Evolutionary conservation across 2,888 invertebrate species (phyloP).

Genomic region (Rhingia rostrata): DNA sequence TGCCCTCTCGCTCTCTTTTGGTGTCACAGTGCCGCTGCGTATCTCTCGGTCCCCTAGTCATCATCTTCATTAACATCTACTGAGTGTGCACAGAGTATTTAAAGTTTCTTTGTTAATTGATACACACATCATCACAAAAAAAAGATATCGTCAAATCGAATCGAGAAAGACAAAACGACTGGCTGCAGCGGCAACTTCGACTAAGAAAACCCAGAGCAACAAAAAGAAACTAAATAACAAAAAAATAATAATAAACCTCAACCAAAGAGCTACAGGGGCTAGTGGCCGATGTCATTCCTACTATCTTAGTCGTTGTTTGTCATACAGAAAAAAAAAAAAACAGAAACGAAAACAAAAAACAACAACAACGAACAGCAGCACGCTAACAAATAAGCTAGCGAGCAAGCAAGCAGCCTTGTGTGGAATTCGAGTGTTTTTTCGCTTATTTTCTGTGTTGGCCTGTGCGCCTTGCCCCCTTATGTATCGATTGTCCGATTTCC

Average conservation of each 20-base stretch:
- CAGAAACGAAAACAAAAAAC: slow-evolving; percentile 2
- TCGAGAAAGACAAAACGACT: slow-evolving; percentile 42
- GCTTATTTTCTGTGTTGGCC: slow-evolving; percentile 51
- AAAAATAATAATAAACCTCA: slow-evolving; percentile 15
- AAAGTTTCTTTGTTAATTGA: slow-evolving; percentile 74
- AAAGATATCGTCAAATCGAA: slow-evolving; percentile 50
- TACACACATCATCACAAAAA: slow-evolving; percentile 59
- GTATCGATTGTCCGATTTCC: slow-evolving; percentile 69
- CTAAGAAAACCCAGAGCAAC: slow-evolving; percentile 17
- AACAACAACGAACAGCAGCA: slow-evolving; percentile 10
- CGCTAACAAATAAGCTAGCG: slow-evolving; percentile 7
- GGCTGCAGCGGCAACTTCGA: background rate
- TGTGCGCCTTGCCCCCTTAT: slow-evolving; percentile 53
- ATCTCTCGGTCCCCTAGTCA: slow-evolving; percentile 46
- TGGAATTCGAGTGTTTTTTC: slow-evolving; percentile 62
- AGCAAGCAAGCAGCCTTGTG: slow-evolving; percentile 57
- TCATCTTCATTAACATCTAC: slow-evolving; percentile 60
- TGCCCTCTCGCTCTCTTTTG: slow-evolving; percentile 49
- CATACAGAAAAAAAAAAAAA: slow-evolving; percentile 33
- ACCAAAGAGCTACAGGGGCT: slow-evolving; percentile 19
- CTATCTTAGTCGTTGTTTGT: slow-evolving; percentile 44
- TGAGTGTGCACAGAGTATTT: slow-evolving; percentile 49
- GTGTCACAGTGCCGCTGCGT: slow-evolving; percentile 23
- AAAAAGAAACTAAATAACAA: slow-evolving; percentile 11
- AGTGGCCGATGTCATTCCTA: slow-evolving; percentile 39